These are phyloP conservation scores for Simalia tracyae DNA, from an alignment of 2,797 vertebrate genomes.

Conservation along the genomic window DNA sequence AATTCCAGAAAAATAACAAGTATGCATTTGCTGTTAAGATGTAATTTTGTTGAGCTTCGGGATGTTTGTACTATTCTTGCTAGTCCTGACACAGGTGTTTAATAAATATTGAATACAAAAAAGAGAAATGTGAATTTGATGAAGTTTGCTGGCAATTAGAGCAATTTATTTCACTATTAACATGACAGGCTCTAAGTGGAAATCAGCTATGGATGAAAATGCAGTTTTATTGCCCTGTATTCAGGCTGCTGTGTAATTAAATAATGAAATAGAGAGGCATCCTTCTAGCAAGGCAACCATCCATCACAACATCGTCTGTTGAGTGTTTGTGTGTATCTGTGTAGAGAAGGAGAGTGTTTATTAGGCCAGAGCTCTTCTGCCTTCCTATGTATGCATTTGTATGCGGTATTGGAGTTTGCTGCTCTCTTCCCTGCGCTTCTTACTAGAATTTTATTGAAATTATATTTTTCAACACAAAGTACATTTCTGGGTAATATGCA, in stretches of 20 bases:
- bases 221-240: slow-evolving; percentile 63
- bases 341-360: not conserved
- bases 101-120: slow-evolving; percentile 85
- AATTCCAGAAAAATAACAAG: slow-evolving; percentile 43
- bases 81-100: slow-evolving; percentile 71
- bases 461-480: not conserved
- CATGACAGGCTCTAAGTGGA: slow-evolving; percentile 81
- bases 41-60: slow-evolving; percentile 61
- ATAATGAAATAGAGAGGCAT: slow-evolving; percentile 50
- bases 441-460: slow-evolving; percentile 12
- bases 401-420: slow-evolving; percentile 11
- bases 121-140: slow-evolving; percentile 83
- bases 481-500: not conserved
- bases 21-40: slow-evolving; percentile 51
- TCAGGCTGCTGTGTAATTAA: slow-evolving; percentile 61
- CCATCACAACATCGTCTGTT: slow-evolving; percentile 52
- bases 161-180: slow-evolving; percentile 91
- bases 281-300: slow-evolving; percentile 47
- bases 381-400: not conserved
- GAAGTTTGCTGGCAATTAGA: slow-evolving; percentile 88
- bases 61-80: slow-evolving; percentile 64
- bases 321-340: not conserved
- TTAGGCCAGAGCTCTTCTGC: not conserved
- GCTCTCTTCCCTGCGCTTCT: not conserved
- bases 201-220: slow-evolving; percentile 74